These are phyloP conservation scores for Cloeon dipterum DNA, from an alignment of 2,888 invertebrate genomes.

Conservation along the genomic window DNA sequence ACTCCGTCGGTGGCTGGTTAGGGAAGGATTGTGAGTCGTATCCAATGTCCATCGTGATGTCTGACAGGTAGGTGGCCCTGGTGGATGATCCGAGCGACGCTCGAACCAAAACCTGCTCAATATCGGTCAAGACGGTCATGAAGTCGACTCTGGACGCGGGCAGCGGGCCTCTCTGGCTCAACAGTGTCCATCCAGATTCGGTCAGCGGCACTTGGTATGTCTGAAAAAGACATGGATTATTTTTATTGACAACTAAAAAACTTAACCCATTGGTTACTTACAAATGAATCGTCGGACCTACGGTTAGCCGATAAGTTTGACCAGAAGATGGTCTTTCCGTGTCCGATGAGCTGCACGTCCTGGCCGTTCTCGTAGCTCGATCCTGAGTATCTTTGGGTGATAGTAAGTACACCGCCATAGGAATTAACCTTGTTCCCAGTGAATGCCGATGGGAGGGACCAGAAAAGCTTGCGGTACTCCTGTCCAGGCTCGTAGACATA, in stretches of 20 bases:
- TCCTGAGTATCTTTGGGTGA: conserved; percentile 45
- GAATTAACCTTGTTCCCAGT: conserved; percentile 44
- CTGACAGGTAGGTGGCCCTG: conserved; percentile 43
- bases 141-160: conserved; percentile 56
- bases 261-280: conserved; percentile 18
- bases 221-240: conserved; percentile 15
- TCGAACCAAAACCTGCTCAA: conserved; percentile 62
- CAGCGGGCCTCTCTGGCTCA: conserved; percentile 26
- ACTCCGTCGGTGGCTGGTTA: conserved; percentile 31
- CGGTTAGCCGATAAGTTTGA: conserved; percentile 34
- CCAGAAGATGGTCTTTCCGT: conserved; percentile 55
- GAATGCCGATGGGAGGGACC: conserved; percentile 47
- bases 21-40: conserved; percentile 15
- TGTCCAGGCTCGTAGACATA: conserved; percentile 22
- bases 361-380: conserved; percentile 36
- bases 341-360: conserved; percentile 63
- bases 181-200: conserved; percentile 37
- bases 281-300: conserved; percentile 31
- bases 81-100: conserved; percentile 48
- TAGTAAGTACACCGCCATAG: conserved; percentile 61
- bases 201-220: conserved; percentile 36
- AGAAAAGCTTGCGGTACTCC: conserved; percentile 30
- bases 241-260: background rate
- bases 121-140: conserved; percentile 57
- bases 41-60: conserved; percentile 71